phyloP scores from a whole-genome alignment of 2,888 invertebrate genomes.

The Abrostola tripartita region DNA sequence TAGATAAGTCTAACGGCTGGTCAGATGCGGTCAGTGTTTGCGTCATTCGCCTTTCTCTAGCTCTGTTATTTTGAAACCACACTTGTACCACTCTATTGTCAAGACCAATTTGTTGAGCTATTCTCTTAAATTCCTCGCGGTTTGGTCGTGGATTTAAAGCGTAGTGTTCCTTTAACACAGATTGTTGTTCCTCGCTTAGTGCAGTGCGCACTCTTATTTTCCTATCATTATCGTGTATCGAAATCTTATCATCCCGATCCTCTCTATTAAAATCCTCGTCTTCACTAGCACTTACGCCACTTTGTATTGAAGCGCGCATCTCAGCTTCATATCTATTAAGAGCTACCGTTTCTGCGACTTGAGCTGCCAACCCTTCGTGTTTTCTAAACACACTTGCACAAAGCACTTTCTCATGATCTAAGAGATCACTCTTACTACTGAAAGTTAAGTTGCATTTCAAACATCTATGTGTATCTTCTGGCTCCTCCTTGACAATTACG shows the following conservation, averaged over 20 bases:
- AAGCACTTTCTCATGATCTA: conserved; percentile 92
- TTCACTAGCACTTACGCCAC: conserved; percentile 88
- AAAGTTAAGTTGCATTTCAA: conserved; percentile 89
- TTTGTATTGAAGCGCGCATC: conserved; percentile 84
- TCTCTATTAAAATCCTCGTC: conserved; percentile 89
- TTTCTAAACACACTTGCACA: conserved; percentile 88
- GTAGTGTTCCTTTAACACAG: conserved; percentile 96
- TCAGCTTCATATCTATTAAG: conserved; percentile 86
- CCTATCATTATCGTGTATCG: conserved; percentile 90
- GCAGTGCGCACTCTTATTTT: conserved; percentile 97
- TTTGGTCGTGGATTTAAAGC: conserved; percentile 97
- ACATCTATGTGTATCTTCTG: conserved; percentile 85
- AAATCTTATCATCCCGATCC: conserved; percentile 86
- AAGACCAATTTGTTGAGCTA: conserved; percentile 93
- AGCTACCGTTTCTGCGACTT: conserved; percentile 91
- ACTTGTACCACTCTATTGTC: conserved; percentile 96
- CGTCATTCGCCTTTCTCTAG: conserved; percentile 93
- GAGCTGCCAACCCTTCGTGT: conserved; percentile 93
- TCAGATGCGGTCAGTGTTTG: conserved; percentile 84
- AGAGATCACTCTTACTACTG: conserved; percentile 88
- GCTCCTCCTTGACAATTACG: conserved; percentile 76
- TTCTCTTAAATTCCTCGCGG: conserved; percentile 96
- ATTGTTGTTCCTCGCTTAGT: conserved; percentile 97
- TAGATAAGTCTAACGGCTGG: conserved; percentile 96
- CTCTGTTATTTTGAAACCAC: conserved; percentile 98